Evolutionary conservation across 2,888 invertebrate genomes (phyloP).

Genomic region (Siphlonurus alternatus): DNA sequence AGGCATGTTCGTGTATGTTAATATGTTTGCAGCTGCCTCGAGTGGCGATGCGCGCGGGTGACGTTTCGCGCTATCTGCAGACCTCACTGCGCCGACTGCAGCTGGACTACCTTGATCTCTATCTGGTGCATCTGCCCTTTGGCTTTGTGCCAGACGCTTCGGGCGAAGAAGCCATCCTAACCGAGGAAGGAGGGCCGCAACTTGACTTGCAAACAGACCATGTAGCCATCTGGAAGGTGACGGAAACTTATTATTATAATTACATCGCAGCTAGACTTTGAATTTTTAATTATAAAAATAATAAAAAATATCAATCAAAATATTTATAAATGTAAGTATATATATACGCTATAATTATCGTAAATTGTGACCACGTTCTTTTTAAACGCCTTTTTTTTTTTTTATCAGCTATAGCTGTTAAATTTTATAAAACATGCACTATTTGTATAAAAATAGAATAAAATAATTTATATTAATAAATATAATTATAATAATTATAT

Average conservation of each 20-base stretch:
- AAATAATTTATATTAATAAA: too few relatives aligned
- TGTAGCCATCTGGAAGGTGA: constrained; percentile 52
- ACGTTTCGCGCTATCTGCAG: constrained; percentile 46
- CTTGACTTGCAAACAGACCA: constrained; percentile 46
- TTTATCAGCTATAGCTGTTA: too few relatives aligned
- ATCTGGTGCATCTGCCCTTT: constrained; percentile 61
- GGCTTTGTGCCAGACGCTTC: constrained; percentile 39
- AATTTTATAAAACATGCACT: too few relatives aligned
- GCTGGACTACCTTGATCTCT: constrained; percentile 56
- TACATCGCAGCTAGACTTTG: background rate
- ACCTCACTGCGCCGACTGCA: constrained; percentile 45
- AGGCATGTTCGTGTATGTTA: constrained; percentile 2
- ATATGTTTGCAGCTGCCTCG: constrained; percentile 40
- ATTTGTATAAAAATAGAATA: too few relatives aligned
- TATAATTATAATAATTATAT: too few relatives aligned
- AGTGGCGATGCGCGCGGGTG: constrained; percentile 45
- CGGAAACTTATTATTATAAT: constrained; percentile 6
- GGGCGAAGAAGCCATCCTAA: constrained; percentile 34
- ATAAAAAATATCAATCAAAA: too few relatives aligned
- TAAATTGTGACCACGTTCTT: too few relatives aligned
- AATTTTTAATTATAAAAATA: too few relatives aligned
- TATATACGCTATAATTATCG: too few relatives aligned
- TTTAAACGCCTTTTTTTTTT: too few relatives aligned
- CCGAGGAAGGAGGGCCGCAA: constrained; percentile 39
- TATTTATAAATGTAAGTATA: too few relatives aligned